A percentile compares a stretch with the other conserved stretches of the same genome.
Conservation (phyloP, 2,888 invertebrate species). For the Salpingus planirostris region DNA sequence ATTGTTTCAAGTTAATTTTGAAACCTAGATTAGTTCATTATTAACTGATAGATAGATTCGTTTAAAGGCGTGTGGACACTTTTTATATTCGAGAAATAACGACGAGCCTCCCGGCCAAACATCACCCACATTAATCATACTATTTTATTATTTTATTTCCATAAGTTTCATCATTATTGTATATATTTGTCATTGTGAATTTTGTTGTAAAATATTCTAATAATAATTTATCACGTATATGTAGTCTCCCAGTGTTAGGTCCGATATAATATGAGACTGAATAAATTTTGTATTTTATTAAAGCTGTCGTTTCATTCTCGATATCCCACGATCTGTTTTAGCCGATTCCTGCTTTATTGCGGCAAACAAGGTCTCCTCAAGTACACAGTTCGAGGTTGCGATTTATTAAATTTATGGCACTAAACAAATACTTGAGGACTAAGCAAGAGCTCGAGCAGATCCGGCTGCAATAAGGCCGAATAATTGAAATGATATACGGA, state of each 20-base stretch:
- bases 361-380: conserved; percentile 21
- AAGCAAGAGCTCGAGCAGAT: too few species aligned
- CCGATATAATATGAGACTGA: conserved; percentile 40
- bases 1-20: conserved; percentile 57
- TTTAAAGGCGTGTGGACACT: conserved; percentile 3
- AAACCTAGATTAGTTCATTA: conserved; percentile 39
- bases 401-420: not conserved
- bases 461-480: too few species aligned
- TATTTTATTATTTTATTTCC: conserved; percentile 25
- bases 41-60: too few species aligned
- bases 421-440: too few species aligned
- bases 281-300: conserved; percentile 36
- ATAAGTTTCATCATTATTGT: conserved; percentile 25
- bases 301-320: conserved; percentile 20
- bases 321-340: conserved; percentile 4
- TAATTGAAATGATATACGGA: too few species aligned
- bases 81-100: too few species aligned
- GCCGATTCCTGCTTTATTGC: conserved; percentile 7
- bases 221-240: conserved; percentile 33
- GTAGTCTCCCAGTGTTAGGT: conserved; percentile 32
- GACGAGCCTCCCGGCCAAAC: conserved; percentile 23
- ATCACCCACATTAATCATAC: conserved; percentile 25
- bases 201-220: conserved; percentile 33
- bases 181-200: conserved; percentile 33
- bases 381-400: conserved; percentile 23